phyloP scores from a whole-genome alignment of 92 coral and sea anemone genomes.

The Palythoa caribaeorum region DNA sequence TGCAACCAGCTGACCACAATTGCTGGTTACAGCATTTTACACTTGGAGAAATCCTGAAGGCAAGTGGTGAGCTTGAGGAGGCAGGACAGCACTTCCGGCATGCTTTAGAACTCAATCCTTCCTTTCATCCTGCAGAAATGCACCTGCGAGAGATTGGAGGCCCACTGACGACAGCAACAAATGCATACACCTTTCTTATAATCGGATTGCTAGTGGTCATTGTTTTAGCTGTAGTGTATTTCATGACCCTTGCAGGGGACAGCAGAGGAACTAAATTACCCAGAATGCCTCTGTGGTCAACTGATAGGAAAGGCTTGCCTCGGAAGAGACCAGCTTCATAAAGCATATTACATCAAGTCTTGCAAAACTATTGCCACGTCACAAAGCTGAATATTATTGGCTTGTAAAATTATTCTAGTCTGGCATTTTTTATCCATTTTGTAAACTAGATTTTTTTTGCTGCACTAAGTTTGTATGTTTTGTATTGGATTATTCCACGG shows the following conservation, averaged over 20 bases:
- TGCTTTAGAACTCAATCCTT: slow-evolving; percentile 92
- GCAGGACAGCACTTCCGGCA: slow-evolving; percentile 92
- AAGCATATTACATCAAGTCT: background rate
- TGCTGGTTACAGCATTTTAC: slow-evolving; percentile 99
- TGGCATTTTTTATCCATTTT: slow-evolving; percentile 44
- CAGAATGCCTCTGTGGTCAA: slow-evolving; percentile 71
- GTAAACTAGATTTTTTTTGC: slow-evolving; percentile 35
- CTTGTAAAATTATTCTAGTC: slow-evolving; percentile 15
- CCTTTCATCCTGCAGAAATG: slow-evolving; percentile 95
- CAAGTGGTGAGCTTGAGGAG: slow-evolving; percentile 89
- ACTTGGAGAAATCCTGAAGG: slow-evolving; percentile 94
- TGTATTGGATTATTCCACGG: slow-evolving; percentile 14
- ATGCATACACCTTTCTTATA: slow-evolving; percentile 92
- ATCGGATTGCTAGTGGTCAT: slow-evolving; percentile 89
- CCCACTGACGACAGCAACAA: slow-evolving; percentile 80
- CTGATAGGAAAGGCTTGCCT: slow-evolving; percentile 75
- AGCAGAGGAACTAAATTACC: slow-evolving; percentile 70
- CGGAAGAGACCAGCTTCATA: slow-evolving; percentile 78
- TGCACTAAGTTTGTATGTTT: slow-evolving; percentile 42
- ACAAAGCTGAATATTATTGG: background rate
- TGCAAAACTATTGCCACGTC: background rate
- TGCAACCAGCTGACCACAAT: slow-evolving; percentile 97
- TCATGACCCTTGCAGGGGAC: slow-evolving; percentile 93
- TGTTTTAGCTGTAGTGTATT: slow-evolving; percentile 90
- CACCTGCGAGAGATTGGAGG: slow-evolving; percentile 92